Evolutionary conservation across 2,113 vertebrate species (phyloP).

Genomic region (Speoplatyrhinus poulsoni): DNA sequence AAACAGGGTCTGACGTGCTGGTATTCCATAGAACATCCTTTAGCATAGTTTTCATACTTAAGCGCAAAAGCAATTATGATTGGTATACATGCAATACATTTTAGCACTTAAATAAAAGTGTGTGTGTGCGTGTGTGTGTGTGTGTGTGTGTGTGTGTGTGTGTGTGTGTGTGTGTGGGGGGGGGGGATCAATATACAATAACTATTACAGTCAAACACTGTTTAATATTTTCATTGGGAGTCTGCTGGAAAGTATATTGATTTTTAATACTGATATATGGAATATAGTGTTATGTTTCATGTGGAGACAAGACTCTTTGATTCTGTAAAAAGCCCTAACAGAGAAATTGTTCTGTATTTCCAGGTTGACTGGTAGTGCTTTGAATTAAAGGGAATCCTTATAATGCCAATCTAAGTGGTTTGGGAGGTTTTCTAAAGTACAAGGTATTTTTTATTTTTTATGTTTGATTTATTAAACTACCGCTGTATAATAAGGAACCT

Average conservation of each 20-base stretch:
- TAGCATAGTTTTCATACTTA: slow-evolving; percentile 6
- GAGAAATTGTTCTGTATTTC: slow-evolving; percentile 26
- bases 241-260: slow-evolving; percentile 5
- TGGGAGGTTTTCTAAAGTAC: background rate
- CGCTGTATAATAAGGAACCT: too few relatives aligned
- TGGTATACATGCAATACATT: slow-evolving; percentile 43
- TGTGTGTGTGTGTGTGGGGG: too few relatives aligned
- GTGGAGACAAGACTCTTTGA: background rate
- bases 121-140: too few relatives aligned
- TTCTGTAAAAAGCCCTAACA: slow-evolving; percentile 13
- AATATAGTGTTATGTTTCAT: background rate
- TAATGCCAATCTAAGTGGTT: slow-evolving; percentile 38
- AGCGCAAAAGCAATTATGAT: slow-evolving; percentile 41
- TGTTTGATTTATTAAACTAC: too few relatives aligned
- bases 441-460: too few relatives aligned
- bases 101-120: background rate
- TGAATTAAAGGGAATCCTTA: slow-evolving; percentile 24
- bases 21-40: slow-evolving; percentile 3
- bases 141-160: too few relatives aligned
- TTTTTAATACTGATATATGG: slow-evolving; percentile 18
- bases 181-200: slow-evolving; percentile 10
- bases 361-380: slow-evolving; percentile 38
- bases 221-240: slow-evolving; percentile 12
- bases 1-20: slow-evolving; percentile 9
- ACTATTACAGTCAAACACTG: slow-evolving; percentile 28